Evolutionary conservation across 2,888 invertebrate species (phyloP).

Genomic region (Drosophila birchii): DNA sequence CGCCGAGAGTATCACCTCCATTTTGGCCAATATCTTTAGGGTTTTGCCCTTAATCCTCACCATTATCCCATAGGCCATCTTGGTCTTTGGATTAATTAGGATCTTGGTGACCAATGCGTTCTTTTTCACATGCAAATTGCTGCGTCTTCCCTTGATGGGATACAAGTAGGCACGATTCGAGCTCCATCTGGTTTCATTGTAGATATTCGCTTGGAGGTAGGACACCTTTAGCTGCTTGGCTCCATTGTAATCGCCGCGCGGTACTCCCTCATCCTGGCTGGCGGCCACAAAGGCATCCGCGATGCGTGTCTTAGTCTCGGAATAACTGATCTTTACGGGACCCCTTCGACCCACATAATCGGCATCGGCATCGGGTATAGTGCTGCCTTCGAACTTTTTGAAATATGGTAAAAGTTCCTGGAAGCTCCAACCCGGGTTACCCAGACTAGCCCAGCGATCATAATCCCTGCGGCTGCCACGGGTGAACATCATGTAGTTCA

Average conservation of each 20-base stretch:
- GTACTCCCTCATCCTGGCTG: constrained; percentile 87
- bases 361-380: constrained; percentile 85
- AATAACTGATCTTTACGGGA: constrained; percentile 86
- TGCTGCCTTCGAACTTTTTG: constrained; percentile 90
- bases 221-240: constrained; percentile 87
- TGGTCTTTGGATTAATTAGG: constrained; percentile 85
- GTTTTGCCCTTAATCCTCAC: constrained; percentile 84
- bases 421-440: constrained; percentile 91
- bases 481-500: constrained; percentile 93
- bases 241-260: constrained; percentile 89
- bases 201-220: constrained; percentile 87
- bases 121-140: constrained; percentile 87
- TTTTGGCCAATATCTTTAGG: constrained; percentile 86
- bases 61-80: constrained; percentile 86
- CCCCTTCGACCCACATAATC: constrained; percentile 85
- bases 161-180: constrained; percentile 88
- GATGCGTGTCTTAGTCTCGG: constrained; percentile 86
- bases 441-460: constrained; percentile 90
- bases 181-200: constrained; percentile 86
- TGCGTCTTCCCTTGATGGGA: constrained; percentile 85
- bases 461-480: constrained; percentile 90
- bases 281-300: constrained; percentile 88
- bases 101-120: constrained; percentile 86
- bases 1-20: constrained; percentile 90
- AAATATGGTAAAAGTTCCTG: constrained; percentile 90